phyloP scores from a whole-genome alignment of 2,113 vertebrate species.

The Saiga tatarica region DNA sequence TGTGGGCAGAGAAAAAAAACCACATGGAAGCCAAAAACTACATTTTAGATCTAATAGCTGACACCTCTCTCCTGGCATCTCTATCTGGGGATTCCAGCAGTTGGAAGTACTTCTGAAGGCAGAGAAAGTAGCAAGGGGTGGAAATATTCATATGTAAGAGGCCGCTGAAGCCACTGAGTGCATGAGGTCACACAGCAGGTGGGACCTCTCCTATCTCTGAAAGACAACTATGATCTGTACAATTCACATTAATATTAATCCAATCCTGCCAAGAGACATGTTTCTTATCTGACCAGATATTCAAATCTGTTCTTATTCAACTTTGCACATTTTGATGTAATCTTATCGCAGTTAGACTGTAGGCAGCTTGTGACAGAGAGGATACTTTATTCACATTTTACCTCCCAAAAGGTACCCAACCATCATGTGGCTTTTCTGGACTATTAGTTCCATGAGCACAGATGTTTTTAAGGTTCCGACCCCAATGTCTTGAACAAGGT shows the following conservation, averaged over 20 bases:
- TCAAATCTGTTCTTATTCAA: slow-evolving; percentile 46
- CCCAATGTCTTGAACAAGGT: not conserved
- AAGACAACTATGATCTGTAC: not conserved
- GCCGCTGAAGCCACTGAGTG: not conserved
- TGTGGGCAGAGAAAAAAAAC: not conserved
- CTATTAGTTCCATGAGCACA: not conserved
- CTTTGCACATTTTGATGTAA: not conserved
- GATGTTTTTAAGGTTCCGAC: not conserved
- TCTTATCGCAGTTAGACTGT: not conserved
- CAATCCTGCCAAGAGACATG: not conserved
- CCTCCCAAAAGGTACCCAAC: not conserved
- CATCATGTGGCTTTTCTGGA: not conserved
- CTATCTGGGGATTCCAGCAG: not conserved
- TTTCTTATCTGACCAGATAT: slow-evolving; percentile 3
- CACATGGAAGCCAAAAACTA: not conserved
- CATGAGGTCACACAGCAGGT: not conserved
- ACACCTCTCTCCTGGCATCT: not conserved
- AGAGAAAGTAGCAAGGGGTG: not conserved
- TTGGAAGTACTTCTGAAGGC: not conserved
- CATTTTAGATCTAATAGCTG: not conserved
- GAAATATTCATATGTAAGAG: not conserved
- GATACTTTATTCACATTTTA: not conserved
- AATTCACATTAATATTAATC: slow-evolving; percentile 34
- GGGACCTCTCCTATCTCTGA: not conserved
- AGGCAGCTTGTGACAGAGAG: not conserved